Evolutionary conservation across 2,888 invertebrate genomes (phyloP), one percentile per base, ranked within the genome.

Genomic region (Tholera decimalis): DNA sequence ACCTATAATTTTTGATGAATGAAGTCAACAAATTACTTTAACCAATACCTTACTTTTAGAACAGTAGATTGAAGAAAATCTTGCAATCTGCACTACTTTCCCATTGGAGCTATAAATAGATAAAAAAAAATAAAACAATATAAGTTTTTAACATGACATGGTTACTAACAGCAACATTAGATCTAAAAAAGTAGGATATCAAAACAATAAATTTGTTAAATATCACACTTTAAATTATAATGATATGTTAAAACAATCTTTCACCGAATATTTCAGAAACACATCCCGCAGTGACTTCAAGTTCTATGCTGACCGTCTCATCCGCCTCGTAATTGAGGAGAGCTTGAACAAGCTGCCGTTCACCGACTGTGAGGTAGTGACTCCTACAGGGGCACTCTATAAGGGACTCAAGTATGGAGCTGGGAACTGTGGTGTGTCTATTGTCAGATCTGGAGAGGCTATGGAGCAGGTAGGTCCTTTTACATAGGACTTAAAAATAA

Each of bases 381-480:
- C 99, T 1, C 99, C 99, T 0, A 99, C 99, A 0, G 98, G 98
- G 55, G 98, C 98, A 11, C 95, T 97, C 41, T 99, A 99, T 88
- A 97, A 98, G 85, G 99, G 99, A 0, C 96, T 99, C 0, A 98
- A 98, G 85, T 99, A 99, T 95, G 98, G 98, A 60, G 98, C 99
- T 35, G 99, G 99, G 24, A 99, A 99, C 92, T 99, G 99, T 91
- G 99, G 99, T 3, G 99, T 99, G 8, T 99, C 99, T 66, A 99
- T 99, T 86, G 99, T 99, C 47, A 96, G 98, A 62, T 98, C 98
- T 30, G 98, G 98, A 37, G 99, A 99, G 88, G 99, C 99, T n/a
- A 99, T 99, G 99, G 99, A 99, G 90, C 98, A 98, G 94, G 97
- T 97, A 63, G 6, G 13, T n/a, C 30, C 7, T 15, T 47, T 9